phyloP scores from a whole-genome alignment of 2,113 vertebrate genomes.

The Oreocharis arfaki region DNA sequence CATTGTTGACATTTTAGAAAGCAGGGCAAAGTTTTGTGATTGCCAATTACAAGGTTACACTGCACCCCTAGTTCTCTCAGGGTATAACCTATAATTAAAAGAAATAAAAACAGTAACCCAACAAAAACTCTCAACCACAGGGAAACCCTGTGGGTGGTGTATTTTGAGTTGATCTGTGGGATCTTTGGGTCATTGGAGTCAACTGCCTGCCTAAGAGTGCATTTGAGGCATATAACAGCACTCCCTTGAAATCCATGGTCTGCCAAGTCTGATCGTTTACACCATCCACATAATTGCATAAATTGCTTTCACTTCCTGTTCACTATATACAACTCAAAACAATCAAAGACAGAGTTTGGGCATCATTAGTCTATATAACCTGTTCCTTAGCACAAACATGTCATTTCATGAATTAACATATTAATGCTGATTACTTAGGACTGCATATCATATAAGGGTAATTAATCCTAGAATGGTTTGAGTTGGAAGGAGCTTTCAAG shows the following conservation, averaged over 20 bases:
- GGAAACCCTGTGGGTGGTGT: neutral
- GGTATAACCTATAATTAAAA: neutral
- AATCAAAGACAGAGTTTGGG: neutral
- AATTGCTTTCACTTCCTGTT: constrained; percentile 45
- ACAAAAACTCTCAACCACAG: neutral
- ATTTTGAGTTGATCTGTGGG: neutral
- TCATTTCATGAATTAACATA: neutral
- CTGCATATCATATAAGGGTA: neutral
- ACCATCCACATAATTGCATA: constrained; percentile 28
- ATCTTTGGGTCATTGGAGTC: neutral
- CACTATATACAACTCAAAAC: neutral
- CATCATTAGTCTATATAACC: neutral
- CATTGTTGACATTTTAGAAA: neutral
- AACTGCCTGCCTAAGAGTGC: neutral
- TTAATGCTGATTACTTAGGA: neutral
- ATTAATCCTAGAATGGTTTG: neutral
- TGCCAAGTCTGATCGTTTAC: constrained; percentile 8
- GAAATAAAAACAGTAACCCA: neutral
- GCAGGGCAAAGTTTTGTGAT: neutral
- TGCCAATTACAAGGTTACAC: neutral
- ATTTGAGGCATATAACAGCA: neutral
- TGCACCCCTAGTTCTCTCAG: neutral
- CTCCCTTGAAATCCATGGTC: neutral
- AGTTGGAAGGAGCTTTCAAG: neutral
- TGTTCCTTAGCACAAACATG: neutral